Conservation (phyloP, 2,113 vertebrate species). For the Gorsachius goisagi region DNA sequence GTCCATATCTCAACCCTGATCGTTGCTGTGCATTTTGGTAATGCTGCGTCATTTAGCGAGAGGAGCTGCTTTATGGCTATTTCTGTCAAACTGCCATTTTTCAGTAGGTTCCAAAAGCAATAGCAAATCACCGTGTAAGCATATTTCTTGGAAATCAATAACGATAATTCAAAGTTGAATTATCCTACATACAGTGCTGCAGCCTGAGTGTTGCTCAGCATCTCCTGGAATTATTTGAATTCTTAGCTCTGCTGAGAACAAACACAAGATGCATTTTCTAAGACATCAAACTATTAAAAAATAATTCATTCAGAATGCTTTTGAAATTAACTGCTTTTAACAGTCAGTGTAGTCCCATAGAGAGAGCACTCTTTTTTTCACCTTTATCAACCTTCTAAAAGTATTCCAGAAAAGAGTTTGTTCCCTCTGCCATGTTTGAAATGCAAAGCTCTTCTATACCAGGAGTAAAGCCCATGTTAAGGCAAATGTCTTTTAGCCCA, state of each 20-base stretch:
- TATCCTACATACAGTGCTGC: background rate
- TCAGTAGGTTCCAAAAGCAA: background rate
- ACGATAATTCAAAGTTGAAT: background rate
- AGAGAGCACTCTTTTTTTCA: fast-evolving
- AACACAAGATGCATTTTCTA: background rate
- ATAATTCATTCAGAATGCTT: background rate
- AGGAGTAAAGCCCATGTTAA: background rate
- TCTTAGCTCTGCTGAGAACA: background rate
- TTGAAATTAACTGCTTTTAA: background rate
- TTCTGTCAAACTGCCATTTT: background rate
- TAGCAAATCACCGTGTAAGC: background rate
- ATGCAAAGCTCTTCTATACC: background rate
- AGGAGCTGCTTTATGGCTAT: background rate
- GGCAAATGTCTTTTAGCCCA: background rate
- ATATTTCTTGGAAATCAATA: background rate
- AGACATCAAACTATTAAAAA: background rate
- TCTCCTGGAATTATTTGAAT: background rate
- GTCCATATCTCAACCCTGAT: background rate
- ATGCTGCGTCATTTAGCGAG: background rate
- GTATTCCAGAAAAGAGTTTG: background rate
- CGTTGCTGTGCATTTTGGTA: background rate
- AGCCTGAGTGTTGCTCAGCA: background rate
- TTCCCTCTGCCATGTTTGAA: background rate
- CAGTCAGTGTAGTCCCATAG: background rate
- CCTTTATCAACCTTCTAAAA: background rate